Evolutionary conservation across 1,140 invertebrate species (phyloP), one percentile per base, ranked within the genome.

Genomic region (Heliconius hewitsoni): DNA sequence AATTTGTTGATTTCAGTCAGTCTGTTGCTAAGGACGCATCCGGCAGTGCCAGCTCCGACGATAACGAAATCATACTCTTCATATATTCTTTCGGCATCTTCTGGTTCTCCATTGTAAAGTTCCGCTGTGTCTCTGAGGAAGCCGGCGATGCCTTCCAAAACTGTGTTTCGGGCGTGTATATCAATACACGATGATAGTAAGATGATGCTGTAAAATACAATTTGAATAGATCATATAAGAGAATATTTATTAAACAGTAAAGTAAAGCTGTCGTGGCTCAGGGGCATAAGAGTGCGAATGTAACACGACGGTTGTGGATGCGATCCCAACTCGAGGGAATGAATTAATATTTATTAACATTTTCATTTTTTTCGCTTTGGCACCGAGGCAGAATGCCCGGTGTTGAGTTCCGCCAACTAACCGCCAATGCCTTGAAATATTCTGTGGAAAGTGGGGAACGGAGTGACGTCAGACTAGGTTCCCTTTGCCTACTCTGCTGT

Each of bases 31-130:
- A 97, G 78, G 0, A 96, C 95, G 74, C 96, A 96, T 2, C 97
- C 97, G 2, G 97, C 97, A 0, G 96, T 97, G 19, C 97, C 97
- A 11, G 96, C 97, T 0, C 97, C 97, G 13, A 98, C 95, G 0
- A 96, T 94, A 27, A 96, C 95, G 79, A 96, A 96, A 86, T 96
- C 96, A 73, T 96, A 96, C 76, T 95, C 89, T 34, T 81, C 77
- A 0, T 89, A 74, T 18, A 92, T 72, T 0, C 89, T 77, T 0
- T 81, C 86, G 8, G 87, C 89, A 39, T 96, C 95, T 39, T 84
- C 71, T 4, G 92, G 86, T 78, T 95, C 91, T 0, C 84, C 85
- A 23, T 78, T 74, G 1, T 81, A 30, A 27, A 87, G 34, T 19
- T 81, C 73, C 0, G 81, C 74, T 1, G 82, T 81, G 57, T 88